Evolutionary conservation across 2,888 invertebrate species (phyloP), one percentile per base, ranked within the genome.

Genomic region (Polia nebulosa): DNA sequence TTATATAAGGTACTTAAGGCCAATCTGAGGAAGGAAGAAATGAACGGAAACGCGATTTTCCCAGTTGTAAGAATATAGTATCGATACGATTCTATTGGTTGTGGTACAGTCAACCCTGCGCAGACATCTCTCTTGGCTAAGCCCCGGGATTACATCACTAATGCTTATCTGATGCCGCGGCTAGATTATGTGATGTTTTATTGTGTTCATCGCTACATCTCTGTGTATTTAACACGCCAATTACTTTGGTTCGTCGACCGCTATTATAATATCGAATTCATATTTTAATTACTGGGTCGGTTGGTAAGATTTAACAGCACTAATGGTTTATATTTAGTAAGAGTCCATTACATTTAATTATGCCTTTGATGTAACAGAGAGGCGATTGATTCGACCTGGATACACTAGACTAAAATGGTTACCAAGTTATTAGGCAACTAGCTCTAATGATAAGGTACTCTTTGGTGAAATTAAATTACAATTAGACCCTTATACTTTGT

Each of bases 141-240:
- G 64, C 60, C 68, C 49, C 57, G 69, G 68, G 84, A 84, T 90
- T 90, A 86, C 89, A 87, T 88, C 88, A 90, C 84, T 79, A 71
- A 81, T 80, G 79, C 78, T 85, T 87, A 88, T 89, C 87, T 83
- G 86, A 88, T 88, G 80, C 78, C 73, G 83, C 74, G 76, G 76
- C 71, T 78, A 80, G 85, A 87, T 89, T 88, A 87, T 86, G 82
- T 83, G 80, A 84, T 85, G 78, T 87, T 86, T 86, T 85, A 87
- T 84, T 85, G 82, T 83, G 78, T 85, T 87, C 83, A 85, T 84
- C 84, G 75, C 78, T 74, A 73, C 60, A 82, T 75, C 80, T 76
- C 77, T 80, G 66, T 73, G 72, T 76, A 70, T 81, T 81, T 80
- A 80, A 80, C 85, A 67, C 67, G 63, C 73, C 74, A 81, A 85